Evolutionary conservation across 2,797 vertebrate genomes (phyloP).

Genomic region (Myioborus melanocephalus): DNA sequence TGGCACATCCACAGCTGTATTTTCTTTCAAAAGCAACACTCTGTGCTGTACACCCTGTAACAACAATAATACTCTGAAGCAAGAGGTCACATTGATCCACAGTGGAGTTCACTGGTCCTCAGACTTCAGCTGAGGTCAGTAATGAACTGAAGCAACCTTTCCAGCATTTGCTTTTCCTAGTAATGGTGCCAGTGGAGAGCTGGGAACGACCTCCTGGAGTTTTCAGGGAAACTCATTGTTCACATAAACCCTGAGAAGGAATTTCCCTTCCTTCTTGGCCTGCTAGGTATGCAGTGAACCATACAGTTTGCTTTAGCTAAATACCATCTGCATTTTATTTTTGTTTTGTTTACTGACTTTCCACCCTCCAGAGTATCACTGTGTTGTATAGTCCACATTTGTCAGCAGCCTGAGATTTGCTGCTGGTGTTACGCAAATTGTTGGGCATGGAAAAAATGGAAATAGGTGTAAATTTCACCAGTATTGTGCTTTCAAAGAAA

Average conservation of each 20-base stretch:
- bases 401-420: not conserved
- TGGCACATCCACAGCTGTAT: not conserved
- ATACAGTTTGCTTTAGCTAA: conserved; percentile 59
- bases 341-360: conserved; percentile 49
- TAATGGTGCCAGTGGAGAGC: not conserved
- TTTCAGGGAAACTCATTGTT: conserved; percentile 72
- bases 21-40: not conserved
- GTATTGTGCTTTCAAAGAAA: not conserved
- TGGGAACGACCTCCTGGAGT: conserved; percentile 33
- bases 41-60: not conserved
- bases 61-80: conserved; percentile 12
- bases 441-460: not conserved
- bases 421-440: rapidly evolving
- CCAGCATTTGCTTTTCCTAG: conserved; percentile 12
- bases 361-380: not conserved
- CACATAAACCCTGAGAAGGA: conserved; percentile 45
- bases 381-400: not conserved
- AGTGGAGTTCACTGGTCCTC: not conserved
- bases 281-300: conserved; percentile 53
- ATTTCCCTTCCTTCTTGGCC: conserved; percentile 33
- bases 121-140: conserved; percentile 9
- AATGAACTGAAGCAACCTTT: conserved; percentile 38
- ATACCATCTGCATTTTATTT: conserved; percentile 29
- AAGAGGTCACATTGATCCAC: conserved; percentile 50
- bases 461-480: not conserved